Evolutionary conservation across 2,888 invertebrate species (phyloP).

Genomic region (Scotopteryx bipunctaria): DNA sequence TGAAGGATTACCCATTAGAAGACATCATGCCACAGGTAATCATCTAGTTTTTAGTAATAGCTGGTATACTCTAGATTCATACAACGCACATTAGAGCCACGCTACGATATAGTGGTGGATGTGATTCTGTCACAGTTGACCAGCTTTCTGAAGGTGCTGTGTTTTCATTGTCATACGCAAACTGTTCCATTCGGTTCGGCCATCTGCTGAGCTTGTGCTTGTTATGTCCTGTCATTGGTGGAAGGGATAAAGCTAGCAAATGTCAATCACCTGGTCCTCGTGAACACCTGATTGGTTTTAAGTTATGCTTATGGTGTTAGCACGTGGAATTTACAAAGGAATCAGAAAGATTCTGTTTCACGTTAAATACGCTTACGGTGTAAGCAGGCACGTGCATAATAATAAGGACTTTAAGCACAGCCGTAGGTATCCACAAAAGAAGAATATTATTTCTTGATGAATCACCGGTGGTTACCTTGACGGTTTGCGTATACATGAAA

Average conservation of each 20-base stretch:
- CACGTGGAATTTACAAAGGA: neutral
- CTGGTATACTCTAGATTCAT: conserved; percentile 27
- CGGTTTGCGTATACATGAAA: conserved; percentile 42
- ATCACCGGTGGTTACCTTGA: neutral
- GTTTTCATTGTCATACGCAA: conserved; percentile 44
- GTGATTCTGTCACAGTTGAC: conserved; percentile 25
- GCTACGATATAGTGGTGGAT: conserved; percentile 31
- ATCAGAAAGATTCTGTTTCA: conserved; percentile 3
- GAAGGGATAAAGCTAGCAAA: conserved; percentile 17
- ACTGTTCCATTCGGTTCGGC: conserved; percentile 29
- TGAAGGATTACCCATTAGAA: conserved; percentile 82
- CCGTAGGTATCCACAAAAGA: no score
- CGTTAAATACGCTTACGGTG: conserved; percentile 5
- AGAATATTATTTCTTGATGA: no score
- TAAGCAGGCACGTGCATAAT: conserved; percentile 6
- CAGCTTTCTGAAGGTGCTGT: conserved; percentile 36
- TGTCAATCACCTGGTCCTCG: neutral
- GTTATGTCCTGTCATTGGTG: conserved; percentile 33
- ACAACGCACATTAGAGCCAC: conserved; percentile 33
- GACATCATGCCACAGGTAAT: conserved; percentile 83
- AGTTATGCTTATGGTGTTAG: conserved; percentile 7
- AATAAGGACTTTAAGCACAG: conserved; percentile 1
- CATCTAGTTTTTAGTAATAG: conserved; percentile 11
- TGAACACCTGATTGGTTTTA: neutral
- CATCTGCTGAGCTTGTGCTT: conserved; percentile 35